Evolutionary conservation across 2,113 vertebrate species (phyloP).

Genomic region (Barbus barbus): DNA sequence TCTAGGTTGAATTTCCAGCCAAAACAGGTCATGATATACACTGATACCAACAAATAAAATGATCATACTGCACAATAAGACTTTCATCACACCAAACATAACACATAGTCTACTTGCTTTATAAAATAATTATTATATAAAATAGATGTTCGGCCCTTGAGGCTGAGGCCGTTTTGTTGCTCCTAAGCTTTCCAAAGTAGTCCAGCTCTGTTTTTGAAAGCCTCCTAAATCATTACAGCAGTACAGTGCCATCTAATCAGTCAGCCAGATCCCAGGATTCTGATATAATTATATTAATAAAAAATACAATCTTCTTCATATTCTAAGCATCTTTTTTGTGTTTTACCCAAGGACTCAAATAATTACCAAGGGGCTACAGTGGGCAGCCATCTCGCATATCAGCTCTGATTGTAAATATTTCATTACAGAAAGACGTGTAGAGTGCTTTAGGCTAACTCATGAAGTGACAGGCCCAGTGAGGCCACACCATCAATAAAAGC

Average conservation of each 20-base stretch:
- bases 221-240: background rate
- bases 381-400: constrained; percentile 24
- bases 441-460: constrained; percentile 38
- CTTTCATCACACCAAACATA: too few relatives aligned
- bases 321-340: background rate
- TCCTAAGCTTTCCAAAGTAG: background rate
- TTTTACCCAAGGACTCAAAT: constrained; percentile 13
- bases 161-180: background rate
- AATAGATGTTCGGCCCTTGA: background rate
- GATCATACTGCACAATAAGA: too few relatives aligned
- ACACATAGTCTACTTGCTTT: too few relatives aligned
- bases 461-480: constrained; percentile 22
- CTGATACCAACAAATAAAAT: too few relatives aligned
- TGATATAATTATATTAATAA: background rate
- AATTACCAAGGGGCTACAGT: constrained; percentile 25
- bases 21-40: too few relatives aligned
- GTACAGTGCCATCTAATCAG: background rate
- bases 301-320: background rate
- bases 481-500: constrained; percentile 23
- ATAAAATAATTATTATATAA: background rate
- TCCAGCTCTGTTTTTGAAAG: background rate
- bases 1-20: too few relatives aligned
- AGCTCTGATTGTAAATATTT: constrained; percentile 52
- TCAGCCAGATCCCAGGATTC: too few relatives aligned
- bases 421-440: constrained; percentile 27